These are phyloP conservation scores for Trichomalopsis sarcophagae DNA, from an alignment of 1,140 invertebrate genomes.

Conservation along the genomic window DNA sequence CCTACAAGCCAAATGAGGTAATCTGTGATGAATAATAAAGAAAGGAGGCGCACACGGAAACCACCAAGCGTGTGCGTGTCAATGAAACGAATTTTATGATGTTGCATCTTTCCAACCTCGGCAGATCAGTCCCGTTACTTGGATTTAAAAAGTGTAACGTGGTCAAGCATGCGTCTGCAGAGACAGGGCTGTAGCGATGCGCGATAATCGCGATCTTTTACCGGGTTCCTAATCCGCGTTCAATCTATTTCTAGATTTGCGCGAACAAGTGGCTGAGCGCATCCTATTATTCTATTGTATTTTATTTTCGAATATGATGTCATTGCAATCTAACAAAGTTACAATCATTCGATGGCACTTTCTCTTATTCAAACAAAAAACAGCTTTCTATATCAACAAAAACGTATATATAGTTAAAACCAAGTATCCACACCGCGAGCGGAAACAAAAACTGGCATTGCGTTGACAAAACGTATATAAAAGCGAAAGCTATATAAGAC, in stretches of 20 bases:
- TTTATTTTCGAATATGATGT: too few relatives aligned
- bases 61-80: not conserved
- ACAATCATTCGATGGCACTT: too few relatives aligned
- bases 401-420: too few relatives aligned
- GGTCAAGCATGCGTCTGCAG: constrained; percentile 13
- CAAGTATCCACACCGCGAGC: too few relatives aligned
- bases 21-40: constrained; percentile 8
- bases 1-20: not conserved
- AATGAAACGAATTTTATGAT: not conserved
- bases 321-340: too few relatives aligned
- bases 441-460: too few relatives aligned
- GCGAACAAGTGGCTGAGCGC: too few relatives aligned
- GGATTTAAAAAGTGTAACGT: constrained; percentile 43
- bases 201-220: not conserved
- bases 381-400: too few relatives aligned
- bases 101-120: not conserved
- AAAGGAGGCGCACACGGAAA: not conserved
- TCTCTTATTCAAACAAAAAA: too few relatives aligned
- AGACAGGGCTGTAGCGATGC: not conserved
- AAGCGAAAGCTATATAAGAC: not conserved
- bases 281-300: too few relatives aligned
- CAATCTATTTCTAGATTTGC: too few relatives aligned
- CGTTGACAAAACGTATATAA: not conserved
- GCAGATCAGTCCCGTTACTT: constrained; percentile 37
- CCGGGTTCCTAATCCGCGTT: not conserved